These are phyloP conservation scores for Temnopleurus reevesii DNA, from an alignment of 53 echinoderm and acorn worm species.

Conservation along the genomic window DNA sequence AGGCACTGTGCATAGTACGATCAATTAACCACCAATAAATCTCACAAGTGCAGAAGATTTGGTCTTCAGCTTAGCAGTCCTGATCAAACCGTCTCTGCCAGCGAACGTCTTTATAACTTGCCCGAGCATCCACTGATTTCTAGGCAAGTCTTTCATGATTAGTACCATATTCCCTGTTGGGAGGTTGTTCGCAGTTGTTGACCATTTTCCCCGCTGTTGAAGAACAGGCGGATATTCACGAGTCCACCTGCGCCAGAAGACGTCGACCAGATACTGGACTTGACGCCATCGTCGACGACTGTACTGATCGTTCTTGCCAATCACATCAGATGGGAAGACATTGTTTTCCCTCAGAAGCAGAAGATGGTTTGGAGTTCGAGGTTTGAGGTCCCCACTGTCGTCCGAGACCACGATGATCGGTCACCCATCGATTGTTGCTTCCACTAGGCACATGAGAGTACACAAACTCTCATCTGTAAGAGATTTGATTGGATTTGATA, in stretches of 20 bases:
- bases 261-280: conserved; percentile 58
- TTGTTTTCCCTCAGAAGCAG: conserved; percentile 43
- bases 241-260: conserved; percentile 76
- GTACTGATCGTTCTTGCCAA: conserved; percentile 35
- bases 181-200: conserved; percentile 51
- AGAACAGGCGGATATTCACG: conserved; percentile 60
- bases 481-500: no score
- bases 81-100: conserved; percentile 66
- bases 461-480: conserved; percentile 54
- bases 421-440: conserved; percentile 38
- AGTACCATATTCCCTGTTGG: conserved; percentile 66
- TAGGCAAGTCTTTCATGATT: conserved; percentile 61
- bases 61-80: conserved; percentile 66
- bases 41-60: conserved; percentile 26
- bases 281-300: conserved; percentile 57
- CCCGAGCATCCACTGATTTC: conserved; percentile 74
- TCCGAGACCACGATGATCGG: conserved; percentile 63
- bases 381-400: conserved; percentile 63
- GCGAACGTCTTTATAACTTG: conserved; percentile 59
- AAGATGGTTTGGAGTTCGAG: conserved; percentile 73
- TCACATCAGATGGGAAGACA: conserved; percentile 8
- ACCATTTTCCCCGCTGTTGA: conserved; percentile 65
- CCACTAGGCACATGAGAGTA: conserved; percentile 59
- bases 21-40: no score
- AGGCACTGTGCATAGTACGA: no score